Evolutionary conservation across 2,113 vertebrate species (phyloP).

Genomic region (Rissa tridactyla): DNA sequence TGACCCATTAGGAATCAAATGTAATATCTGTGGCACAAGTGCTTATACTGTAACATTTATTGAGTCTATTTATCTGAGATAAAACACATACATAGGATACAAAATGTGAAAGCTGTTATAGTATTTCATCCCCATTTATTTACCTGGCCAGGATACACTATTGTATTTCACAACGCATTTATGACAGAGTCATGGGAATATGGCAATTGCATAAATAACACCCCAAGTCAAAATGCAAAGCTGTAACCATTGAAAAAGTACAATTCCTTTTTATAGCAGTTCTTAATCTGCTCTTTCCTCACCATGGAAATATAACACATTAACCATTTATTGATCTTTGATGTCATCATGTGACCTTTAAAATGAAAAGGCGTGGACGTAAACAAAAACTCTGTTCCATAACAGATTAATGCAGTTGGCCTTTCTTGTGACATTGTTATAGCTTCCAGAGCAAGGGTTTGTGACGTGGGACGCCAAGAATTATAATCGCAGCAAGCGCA

Average conservation of each 20-base stretch:
- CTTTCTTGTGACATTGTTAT: background rate
- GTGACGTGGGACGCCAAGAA: background rate
- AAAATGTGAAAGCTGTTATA: slow-evolving; percentile 35
- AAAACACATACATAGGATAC: slow-evolving; percentile 29
- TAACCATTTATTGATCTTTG: slow-evolving; percentile 9
- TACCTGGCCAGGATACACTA: slow-evolving; percentile 9
- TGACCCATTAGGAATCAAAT: slow-evolving; percentile 52
- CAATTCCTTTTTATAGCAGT: slow-evolving; percentile 9
- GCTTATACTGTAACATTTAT: slow-evolving; percentile 36
- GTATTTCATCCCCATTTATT: slow-evolving; percentile 30
- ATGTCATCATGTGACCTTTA: background rate
- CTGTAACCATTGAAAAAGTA: background rate
- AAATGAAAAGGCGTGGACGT: background rate
- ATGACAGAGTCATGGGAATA: slow-evolving; percentile 12
- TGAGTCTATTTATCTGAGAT: slow-evolving; percentile 46
- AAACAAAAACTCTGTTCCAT: background rate
- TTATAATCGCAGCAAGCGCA: background rate
- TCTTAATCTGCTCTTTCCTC: slow-evolving; percentile 7
- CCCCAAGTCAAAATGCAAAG: slow-evolving; percentile 23
- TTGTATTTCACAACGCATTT: slow-evolving; percentile 33
- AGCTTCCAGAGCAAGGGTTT: background rate
- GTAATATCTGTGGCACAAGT: slow-evolving; percentile 32
- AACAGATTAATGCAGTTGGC: background rate
- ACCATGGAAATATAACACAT: background rate
- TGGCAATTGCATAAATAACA: slow-evolving; percentile 33